A percentile compares a stretch with the other conserved stretches of the same genome.
Conservation (phyloP, 2,797 vertebrate genomes). For the Ctenosaura bakeri region DNA sequence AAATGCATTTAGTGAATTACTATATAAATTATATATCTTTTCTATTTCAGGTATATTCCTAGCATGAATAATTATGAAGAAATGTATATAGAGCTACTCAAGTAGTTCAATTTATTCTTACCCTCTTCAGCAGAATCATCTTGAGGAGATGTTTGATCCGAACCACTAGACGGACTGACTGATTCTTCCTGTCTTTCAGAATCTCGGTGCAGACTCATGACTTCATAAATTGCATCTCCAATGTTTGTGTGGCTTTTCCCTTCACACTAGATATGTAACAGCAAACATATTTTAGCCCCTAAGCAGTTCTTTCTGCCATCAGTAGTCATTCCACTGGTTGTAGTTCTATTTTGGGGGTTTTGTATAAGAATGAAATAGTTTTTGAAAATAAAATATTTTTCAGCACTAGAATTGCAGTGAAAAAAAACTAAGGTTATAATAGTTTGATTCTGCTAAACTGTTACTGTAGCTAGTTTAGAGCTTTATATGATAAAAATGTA, state of each 20-base stretch:
- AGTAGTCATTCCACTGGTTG: neutral
- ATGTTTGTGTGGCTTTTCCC: constrained; percentile 82
- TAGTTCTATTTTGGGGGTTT: neutral
- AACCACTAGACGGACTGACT: constrained; percentile 80
- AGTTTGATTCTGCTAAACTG: neutral
- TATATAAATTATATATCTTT: neutral
- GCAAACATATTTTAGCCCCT: neutral
- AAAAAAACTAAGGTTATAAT: neutral
- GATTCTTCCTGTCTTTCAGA: constrained; percentile 85
- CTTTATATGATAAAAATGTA: neutral
- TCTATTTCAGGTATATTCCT: neutral
- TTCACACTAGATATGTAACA: constrained; percentile 81
- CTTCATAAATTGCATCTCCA: constrained; percentile 93
- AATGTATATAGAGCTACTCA: neutral
- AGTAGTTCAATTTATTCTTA: constrained; percentile 70
- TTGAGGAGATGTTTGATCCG: constrained; percentile 82
- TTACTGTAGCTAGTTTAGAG: neutral
- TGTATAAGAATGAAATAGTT: neutral
- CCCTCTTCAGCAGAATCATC: constrained; percentile 95
- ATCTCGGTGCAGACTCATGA: constrained; percentile 92
- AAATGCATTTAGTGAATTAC: neutral
- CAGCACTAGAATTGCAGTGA: neutral
- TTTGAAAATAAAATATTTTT: neutral
- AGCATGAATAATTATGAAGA: constrained; percentile 16
- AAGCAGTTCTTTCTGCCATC: neutral